Conservation (phyloP, 2,888 invertebrate species). For the Rotaria magnacalcarata region DNA sequence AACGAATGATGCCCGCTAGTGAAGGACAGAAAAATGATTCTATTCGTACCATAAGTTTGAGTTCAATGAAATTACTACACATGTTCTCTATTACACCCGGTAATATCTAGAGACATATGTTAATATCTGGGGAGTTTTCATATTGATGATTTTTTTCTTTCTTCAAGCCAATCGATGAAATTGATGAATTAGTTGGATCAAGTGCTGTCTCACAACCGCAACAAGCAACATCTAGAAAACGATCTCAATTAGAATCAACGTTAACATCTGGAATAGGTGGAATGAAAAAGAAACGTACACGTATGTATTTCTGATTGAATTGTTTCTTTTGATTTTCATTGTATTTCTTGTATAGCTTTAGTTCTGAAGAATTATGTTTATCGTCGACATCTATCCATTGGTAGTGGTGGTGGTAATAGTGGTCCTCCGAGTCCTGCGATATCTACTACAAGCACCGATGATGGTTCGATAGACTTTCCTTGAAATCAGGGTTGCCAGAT, state of each 20-base stretch:
- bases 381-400: neutral
- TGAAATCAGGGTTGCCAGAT: too few relatives aligned
- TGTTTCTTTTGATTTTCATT: neutral
- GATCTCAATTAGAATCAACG: neutral
- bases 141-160: neutral
- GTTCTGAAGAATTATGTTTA: neutral
- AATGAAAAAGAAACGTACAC: constrained; percentile 16
- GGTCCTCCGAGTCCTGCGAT: neutral
- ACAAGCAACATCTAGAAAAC: neutral
- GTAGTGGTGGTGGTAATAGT: neutral
- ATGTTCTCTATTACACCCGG: too few relatives aligned
- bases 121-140: too few relatives aligned
- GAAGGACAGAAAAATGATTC: too few relatives aligned
- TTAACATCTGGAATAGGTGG: neutral
- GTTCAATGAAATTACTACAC: too few relatives aligned
- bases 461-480: neutral
- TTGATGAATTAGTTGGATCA: constrained; percentile 43
- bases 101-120: too few relatives aligned
- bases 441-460: neutral
- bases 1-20: too few relatives aligned
- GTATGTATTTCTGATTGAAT: neutral
- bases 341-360: neutral
- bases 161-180: constrained; percentile 41
- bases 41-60: too few relatives aligned
- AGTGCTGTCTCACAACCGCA: neutral